Conservation (phyloP, 2,113 vertebrate species). For the Dipodomys merriami region DNA sequence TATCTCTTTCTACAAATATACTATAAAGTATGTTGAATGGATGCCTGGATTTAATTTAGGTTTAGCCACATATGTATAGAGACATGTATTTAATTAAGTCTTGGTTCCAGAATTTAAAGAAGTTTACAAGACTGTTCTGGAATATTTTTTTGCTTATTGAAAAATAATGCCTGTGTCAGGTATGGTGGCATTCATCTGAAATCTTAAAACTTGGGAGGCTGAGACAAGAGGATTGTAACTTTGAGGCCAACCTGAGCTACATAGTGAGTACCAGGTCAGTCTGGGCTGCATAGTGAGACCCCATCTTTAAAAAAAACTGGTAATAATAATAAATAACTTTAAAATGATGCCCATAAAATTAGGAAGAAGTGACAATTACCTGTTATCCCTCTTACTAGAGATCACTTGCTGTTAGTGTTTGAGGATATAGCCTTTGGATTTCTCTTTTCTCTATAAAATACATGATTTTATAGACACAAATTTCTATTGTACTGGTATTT, state of each 20-base stretch:
- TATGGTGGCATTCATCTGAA: not conserved
- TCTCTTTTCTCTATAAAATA: not conserved
- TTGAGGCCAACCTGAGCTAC: not conserved
- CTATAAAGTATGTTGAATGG: slow-evolving; percentile 27
- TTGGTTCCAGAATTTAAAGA: not conserved
- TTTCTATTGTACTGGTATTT: slow-evolving; percentile 7
- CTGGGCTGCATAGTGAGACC: not conserved
- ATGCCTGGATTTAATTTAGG: slow-evolving; percentile 40
- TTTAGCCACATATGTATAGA: slow-evolving; percentile 7
- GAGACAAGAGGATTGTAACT: not conserved
- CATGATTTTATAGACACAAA: not conserved
- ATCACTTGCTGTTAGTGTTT: slow-evolving; percentile 38
- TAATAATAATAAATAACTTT: too few relatives aligned
- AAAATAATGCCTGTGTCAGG: not conserved
- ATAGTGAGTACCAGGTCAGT: not conserved
- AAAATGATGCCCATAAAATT: slow-evolving; percentile 43
- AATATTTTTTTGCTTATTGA: slow-evolving; percentile 39
- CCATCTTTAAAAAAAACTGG: not conserved
- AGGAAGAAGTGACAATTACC: slow-evolving; percentile 42
- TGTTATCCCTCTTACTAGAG: not conserved
- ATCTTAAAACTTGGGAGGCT: not conserved
- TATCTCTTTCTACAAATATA: slow-evolving; percentile 1
- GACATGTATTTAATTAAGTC: slow-evolving; percentile 53
- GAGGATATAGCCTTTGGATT: not conserved
- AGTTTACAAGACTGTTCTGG: slow-evolving; percentile 13